phyloP scores from a whole-genome alignment of 1,140 invertebrate species.

The Eueides isabella region DNA sequence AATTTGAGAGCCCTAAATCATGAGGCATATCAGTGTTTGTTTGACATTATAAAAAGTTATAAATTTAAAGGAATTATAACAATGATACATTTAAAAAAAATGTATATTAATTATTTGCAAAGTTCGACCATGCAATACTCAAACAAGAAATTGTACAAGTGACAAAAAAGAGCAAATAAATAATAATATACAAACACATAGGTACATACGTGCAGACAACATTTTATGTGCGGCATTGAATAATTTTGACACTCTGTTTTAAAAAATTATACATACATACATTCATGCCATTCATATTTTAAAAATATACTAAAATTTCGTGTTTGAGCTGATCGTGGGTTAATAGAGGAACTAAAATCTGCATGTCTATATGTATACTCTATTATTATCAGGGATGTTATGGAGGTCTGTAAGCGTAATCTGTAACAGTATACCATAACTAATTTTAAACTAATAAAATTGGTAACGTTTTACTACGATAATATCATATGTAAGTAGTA shows the following conservation, averaged over 20 bases:
- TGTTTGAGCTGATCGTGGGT: conserved; percentile 39
- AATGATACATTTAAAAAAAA: conserved; percentile 1
- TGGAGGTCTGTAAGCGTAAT: too few relatives aligned
- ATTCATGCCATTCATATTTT: neutral
- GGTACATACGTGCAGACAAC: conserved; percentile 28
- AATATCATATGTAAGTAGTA: too few relatives aligned
- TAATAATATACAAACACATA: conserved; percentile 27
- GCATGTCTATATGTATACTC: conserved; percentile 5
- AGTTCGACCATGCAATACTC: conserved; percentile 50
- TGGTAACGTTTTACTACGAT: too few relatives aligned
- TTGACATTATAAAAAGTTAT: neutral
- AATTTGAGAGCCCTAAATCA: conserved; percentile 46
- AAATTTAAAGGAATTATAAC: neutral
- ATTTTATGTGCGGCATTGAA: conserved; percentile 5
- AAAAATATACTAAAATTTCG: conserved; percentile 32
- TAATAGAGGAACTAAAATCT: neutral
- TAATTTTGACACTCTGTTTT: neutral
- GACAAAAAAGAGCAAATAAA: conserved; percentile 46
- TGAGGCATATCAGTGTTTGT: conserved; percentile 44
- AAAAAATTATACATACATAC: neutral
- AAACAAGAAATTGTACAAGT: conserved; percentile 68
- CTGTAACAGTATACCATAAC: too few relatives aligned
- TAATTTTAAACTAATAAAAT: too few relatives aligned
- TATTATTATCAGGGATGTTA: neutral
- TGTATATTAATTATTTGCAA: conserved; percentile 23